Conservation (phyloP, 2,797 vertebrate genomes). For the Lates japonicus region DNA sequence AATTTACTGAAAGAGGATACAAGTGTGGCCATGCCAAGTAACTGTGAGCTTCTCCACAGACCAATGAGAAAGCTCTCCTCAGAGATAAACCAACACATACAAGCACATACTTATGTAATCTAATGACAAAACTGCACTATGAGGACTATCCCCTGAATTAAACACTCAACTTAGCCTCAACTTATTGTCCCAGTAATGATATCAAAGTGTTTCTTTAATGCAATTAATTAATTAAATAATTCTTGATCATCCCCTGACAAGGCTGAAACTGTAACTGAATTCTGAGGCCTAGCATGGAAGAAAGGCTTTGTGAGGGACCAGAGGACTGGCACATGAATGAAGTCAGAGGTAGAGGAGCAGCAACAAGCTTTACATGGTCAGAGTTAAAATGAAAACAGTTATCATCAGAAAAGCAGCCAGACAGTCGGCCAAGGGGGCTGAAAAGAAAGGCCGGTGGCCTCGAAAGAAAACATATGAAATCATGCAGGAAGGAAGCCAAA, state of each 20-base stretch:
- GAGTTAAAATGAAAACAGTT: neutral
- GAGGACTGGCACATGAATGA: neutral
- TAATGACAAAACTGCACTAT: too few species aligned
- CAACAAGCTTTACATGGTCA: too few species aligned
- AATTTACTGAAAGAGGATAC: neutral
- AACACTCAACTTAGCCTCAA: too few species aligned
- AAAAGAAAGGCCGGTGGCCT: neutral
- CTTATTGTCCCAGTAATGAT: too few species aligned
- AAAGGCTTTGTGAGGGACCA: neutral
- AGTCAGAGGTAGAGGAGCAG: neutral
- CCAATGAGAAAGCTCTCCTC: too few species aligned
- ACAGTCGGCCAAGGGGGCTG: neutral
- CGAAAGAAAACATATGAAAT: neutral
- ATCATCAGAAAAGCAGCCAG: neutral
- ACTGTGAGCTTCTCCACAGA: neutral
- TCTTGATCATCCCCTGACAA: neutral
- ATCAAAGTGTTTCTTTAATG: neutral
- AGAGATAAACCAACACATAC: neutral
- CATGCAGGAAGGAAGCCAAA: constrained; percentile 2
- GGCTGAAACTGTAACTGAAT: neutral
- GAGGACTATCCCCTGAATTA: too few species aligned
- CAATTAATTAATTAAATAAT: too few species aligned
- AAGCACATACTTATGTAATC: neutral
- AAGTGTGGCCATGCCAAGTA: neutral
- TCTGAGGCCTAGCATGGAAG: neutral